These are phyloP conservation scores for Siphlonurus alternatus DNA, from an alignment of 2,888 invertebrate species.

Conservation along the genomic window DNA sequence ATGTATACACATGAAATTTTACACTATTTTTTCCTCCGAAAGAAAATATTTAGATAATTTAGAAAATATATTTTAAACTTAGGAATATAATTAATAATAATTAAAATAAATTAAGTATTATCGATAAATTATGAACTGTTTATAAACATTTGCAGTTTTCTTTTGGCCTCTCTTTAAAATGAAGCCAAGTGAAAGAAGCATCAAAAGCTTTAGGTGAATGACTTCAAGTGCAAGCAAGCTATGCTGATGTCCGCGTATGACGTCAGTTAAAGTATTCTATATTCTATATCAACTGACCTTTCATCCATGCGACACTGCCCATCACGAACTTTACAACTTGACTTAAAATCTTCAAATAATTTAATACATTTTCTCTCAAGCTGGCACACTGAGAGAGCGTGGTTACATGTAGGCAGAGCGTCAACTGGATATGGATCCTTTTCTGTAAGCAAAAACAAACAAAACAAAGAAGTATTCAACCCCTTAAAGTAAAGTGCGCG, in stretches of 20 bases:
- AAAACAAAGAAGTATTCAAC: conserved; percentile 18
- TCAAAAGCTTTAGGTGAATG: neutral
- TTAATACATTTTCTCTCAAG: conserved; percentile 64
- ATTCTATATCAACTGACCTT: conserved; percentile 40
- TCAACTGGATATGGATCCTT: conserved; percentile 81
- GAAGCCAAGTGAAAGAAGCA: neutral
- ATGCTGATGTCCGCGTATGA: neutral
- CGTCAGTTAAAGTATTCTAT: neutral
- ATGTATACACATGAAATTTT: no score
- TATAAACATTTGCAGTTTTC: neutral
- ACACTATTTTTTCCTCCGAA: no score
- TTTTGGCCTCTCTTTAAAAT: neutral
- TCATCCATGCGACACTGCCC: conserved; percentile 80
- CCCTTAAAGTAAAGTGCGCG: no score
- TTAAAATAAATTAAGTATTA: no score
- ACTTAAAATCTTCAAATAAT: conserved; percentile 71
- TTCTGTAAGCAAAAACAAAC: conserved; percentile 37
- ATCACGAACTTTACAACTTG: conserved; percentile 70
- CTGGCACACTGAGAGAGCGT: conserved; percentile 71
- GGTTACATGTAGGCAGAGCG: conserved; percentile 77
- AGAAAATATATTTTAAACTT: no score
- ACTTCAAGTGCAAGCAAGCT: neutral
- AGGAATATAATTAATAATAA: no score
- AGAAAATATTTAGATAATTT: no score
- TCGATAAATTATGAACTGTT: no score